Conservation (phyloP, 2,888 invertebrate species). For the Isoperla grammatica region DNA sequence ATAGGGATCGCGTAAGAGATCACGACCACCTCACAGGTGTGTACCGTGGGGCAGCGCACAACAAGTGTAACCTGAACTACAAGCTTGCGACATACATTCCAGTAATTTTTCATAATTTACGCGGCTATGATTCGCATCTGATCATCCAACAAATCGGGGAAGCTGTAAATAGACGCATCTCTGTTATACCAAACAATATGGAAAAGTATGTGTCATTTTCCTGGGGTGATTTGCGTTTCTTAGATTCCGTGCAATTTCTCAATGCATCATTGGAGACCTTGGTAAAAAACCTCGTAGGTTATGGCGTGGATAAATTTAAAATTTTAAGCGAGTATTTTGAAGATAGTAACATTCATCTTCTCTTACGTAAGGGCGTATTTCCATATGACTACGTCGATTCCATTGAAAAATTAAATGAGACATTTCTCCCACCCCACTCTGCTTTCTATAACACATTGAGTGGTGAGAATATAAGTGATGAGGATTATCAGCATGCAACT, state of each 20-base stretch:
- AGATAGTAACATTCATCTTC: conserved; percentile 22
- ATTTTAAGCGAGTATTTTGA: not conserved
- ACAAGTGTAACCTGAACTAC: conserved; percentile 38
- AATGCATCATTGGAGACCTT: conserved; percentile 35
- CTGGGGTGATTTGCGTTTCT: conserved; percentile 28
- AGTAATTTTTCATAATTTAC: conserved; percentile 38
- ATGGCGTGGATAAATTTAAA: not conserved
- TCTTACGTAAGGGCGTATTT: conserved; percentile 37
- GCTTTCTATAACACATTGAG: conserved; percentile 33
- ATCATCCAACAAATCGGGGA: conserved; percentile 30
- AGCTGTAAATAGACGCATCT: not conserved
- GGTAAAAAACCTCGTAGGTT: conserved; percentile 30
- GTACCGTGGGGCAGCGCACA: conserved; percentile 35
- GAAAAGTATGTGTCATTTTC: conserved; percentile 21
- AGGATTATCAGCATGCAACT: conserved; percentile 34
- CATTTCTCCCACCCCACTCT: conserved; percentile 17
- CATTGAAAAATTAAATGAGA: conserved; percentile 32
- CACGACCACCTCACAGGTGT: conserved; percentile 37
- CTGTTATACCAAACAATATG: conserved; percentile 27
- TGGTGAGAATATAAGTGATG: conserved; percentile 16
- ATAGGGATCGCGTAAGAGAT: conserved; percentile 33
- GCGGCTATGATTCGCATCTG: conserved; percentile 37
- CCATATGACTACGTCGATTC: conserved; percentile 37
- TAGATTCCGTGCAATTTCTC: conserved; percentile 38
- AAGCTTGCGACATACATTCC: conserved; percentile 35